Evolutionary conservation across 2,113 vertebrate genomes (phyloP).

Genomic region (Dromas ardeola): DNA sequence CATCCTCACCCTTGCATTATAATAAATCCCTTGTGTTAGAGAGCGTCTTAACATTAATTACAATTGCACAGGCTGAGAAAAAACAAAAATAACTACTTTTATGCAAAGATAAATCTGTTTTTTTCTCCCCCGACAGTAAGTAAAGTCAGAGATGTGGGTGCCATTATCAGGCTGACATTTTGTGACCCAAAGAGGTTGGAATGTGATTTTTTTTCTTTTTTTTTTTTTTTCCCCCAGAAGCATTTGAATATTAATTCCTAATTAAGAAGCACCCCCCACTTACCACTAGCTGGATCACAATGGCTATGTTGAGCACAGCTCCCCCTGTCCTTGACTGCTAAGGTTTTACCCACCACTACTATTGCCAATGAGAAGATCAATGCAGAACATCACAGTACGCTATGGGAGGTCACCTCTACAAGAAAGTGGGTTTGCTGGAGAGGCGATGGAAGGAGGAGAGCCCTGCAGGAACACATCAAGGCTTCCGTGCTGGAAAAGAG

Average conservation of each 20-base stretch:
- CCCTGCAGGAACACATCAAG: background rate
- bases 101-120: constrained; percentile 66
- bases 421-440: fast-evolving
- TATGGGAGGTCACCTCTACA: background rate
- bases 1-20: constrained; percentile 74
- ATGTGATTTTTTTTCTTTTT: background rate
- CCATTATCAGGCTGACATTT: constrained; percentile 38
- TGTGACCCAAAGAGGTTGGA: constrained; percentile 12
- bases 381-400: background rate
- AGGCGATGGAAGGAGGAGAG: background rate
- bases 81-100: constrained; percentile 73
- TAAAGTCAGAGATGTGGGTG: constrained; percentile 33
- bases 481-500: background rate
- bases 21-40: constrained; percentile 78
- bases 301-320: background rate
- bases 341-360: background rate
- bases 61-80: constrained; percentile 48
- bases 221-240: background rate
- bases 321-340: background rate
- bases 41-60: constrained; percentile 72
- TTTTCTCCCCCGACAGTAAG: constrained; percentile 18
- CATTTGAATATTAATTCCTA: constrained; percentile 52
- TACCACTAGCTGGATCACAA: constrained; percentile 1
- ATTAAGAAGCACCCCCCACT: constrained; percentile 24
- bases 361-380: background rate